Percentiles rank a stretch among this genome's conserved stretches.
Conservation (phyloP, 2,797 vertebrate genomes). For the Eremophila alpestris region DNA sequence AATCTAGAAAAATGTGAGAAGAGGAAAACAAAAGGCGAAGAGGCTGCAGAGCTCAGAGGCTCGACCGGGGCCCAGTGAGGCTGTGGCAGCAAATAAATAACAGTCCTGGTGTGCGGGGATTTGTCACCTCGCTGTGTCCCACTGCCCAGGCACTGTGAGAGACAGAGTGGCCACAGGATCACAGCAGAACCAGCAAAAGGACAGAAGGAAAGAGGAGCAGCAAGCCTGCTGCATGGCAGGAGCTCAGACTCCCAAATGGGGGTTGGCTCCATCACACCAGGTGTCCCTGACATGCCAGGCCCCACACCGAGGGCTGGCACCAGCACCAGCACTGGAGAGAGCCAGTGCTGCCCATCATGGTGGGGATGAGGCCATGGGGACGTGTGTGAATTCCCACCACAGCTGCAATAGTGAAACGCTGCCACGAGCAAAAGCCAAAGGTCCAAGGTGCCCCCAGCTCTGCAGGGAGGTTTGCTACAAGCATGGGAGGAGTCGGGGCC, state of each 20-base stretch:
- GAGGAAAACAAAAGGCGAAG: neutral
- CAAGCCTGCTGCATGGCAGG: fast-evolving
- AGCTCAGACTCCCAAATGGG: neutral
- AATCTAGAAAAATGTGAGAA: neutral
- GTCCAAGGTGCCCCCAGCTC: neutral
- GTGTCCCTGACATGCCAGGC: neutral
- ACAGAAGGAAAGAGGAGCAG: neutral
- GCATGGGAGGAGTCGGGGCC: fast-evolving
- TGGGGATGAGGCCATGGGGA: neutral
- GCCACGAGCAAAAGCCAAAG: fast-evolving
- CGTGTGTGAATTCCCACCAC: fast-evolving
- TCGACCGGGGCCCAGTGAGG: fast-evolving
- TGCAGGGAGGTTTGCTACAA: neutral
- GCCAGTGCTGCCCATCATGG: fast-evolving
- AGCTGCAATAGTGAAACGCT: neutral
- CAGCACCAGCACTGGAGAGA: fast-evolving
- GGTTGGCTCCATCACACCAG: neutral
- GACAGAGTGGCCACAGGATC: neutral
- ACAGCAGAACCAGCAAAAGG: neutral
- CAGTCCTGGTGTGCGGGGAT: fast-evolving
- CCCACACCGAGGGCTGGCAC: fast-evolving
- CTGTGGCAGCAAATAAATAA: neutral
- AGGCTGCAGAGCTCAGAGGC: neutral
- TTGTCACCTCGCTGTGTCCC: neutral
- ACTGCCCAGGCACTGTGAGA: neutral